Base-by-base conservation (phyloP, 2,888 invertebrate genomes). In the Pseudanteris insignis region DNA sequence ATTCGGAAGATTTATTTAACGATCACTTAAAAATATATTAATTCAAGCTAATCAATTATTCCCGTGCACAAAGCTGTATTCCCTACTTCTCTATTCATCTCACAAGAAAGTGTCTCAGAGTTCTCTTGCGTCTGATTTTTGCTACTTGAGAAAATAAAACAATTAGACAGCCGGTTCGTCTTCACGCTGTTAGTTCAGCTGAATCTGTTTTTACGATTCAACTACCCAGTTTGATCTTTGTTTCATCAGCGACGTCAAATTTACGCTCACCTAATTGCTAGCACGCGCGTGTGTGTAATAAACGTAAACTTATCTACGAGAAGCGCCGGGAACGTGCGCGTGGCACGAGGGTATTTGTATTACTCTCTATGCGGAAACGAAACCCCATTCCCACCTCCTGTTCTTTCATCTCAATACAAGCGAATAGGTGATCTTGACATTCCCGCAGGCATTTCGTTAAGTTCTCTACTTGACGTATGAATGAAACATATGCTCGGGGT, bases 111-210 rank as follows among this genome's bases (percentile, higher is more conserved):
- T 8, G 7, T 18, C 15, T n/a, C 10, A 28, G 13, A 34, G 50
- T 48, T 41, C 28, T 55, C 47, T 57, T 48, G 47, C 46, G 59
- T 60, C 57, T 62, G 70, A 68, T 67, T 66, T 66, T 61, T 6
- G 69, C 63, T 70, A 71, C 71, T 74, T 76, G 76, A 73, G 75
- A 76, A 76, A 76, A 75, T 76, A 76, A 76, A 76, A 75, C 76
- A 76, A 70, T 59, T 71, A 63, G 65, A 63, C 75, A 76, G 74
- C 71, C 72, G 73, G 74, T 67, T 71, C 65, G 71, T 68, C 65
- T 60, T 66, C 62, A 50, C 60, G 63, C 67, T 72, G 73, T 74
- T 73, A 72, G 71, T 73, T 73, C 71, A 71, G 63, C 70, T 66
- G 53, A 59, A 60, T 68, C 62, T 64, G 65, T 62, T 57, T 13